Percentiles rank a stretch among this genome's conserved stretches.
phyloP scores from a whole-genome alignment of 2,797 vertebrate species.

The Trematomus bernacchii region DNA sequence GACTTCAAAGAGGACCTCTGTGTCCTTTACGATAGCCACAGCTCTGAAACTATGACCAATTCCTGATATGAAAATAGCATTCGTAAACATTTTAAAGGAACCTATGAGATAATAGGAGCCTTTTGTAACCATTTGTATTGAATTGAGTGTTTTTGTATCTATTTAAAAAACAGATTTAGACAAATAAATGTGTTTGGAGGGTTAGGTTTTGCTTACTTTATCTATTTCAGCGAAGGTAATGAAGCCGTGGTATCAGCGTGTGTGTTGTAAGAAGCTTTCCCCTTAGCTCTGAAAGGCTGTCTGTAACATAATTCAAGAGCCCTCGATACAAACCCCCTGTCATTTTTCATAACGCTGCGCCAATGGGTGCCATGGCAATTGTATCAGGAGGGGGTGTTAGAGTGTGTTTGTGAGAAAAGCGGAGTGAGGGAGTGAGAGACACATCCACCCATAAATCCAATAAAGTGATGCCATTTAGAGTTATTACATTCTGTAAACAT shows the following conservation, averaged over 20 bases:
- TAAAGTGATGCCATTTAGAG: conserved; percentile 83
- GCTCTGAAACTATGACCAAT: background rate
- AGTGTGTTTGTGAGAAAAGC: conserved; percentile 9
- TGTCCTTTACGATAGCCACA: background rate
- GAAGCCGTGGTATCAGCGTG: background rate
- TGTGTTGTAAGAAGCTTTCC: conserved; percentile 16
- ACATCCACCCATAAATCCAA: conserved; percentile 80
- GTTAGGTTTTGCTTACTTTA: background rate
- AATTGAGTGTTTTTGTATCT: too few relatives aligned
- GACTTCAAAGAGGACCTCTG: background rate
- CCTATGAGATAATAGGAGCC: background rate
- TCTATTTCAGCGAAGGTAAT: conserved; percentile 1
- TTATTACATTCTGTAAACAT: conserved; percentile 83
- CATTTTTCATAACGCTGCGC: conserved; percentile 46
- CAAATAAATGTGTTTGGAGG: too few relatives aligned
- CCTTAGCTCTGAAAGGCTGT: conserved; percentile 13
- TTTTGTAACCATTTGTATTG: background rate
- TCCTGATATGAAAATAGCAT: background rate
- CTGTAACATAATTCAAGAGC: conserved; percentile 34
- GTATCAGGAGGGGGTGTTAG: conserved; percentile 45
- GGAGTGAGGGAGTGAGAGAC: conserved; percentile 40
- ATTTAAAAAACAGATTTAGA: too few relatives aligned
- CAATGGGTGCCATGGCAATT: conserved; percentile 47
- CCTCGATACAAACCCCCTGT: conserved; percentile 29
- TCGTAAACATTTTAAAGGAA: too few relatives aligned